Evolutionary conservation across 2,113 vertebrate genomes (phyloP), one percentile per base, ranked within the genome.

Genomic region (Lathamus discolor): DNA sequence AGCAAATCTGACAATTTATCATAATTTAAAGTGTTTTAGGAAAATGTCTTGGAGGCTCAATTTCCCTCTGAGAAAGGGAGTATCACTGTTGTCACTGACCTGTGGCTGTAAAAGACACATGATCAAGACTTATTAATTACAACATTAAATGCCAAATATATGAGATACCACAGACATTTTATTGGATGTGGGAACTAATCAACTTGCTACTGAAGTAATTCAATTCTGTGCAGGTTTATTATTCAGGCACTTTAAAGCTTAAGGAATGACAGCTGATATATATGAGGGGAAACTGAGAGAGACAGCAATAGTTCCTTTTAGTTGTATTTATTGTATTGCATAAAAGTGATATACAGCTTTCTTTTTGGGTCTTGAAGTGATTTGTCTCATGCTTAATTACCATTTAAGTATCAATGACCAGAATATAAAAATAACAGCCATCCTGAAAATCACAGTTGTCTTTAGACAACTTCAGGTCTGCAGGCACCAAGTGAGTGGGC

Each of bases 51-150:
- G 67, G 78, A 94, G 91, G 80, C 88, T 96, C 92, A 92, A 93
- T 97, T 96, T 96, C 93, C 76, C 80, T n/a, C 82, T 90, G 80
- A 89, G 92, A 81, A 96, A 96, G 90, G 96, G 75, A 97, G 97
- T 93, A 74, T 95, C 92, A 86, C 44, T 85, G 90, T 96, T 96
- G 95, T 95, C 90, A 92, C 95, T 98, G 91, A 95, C 83, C 84
- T 93, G 90, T 95, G 83, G 49, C 76, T 95, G 61, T 69, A 61
- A 92, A 67, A 92, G 73, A 83, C 88, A 95, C 83, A 91, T 67
- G 90, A 95, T 93, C 81, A 86, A 93, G 75, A 90, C 61, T 95
- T 97, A 96, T 91, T 97, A 95, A 97, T 95, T 98, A 96, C 89
- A 93, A 72, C 59, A 88, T 95, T 91, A 95, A 95, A 96, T 96